Base-by-base conservation (phyloP, 1,140 invertebrate species). In the Camponotus floridanus region DNA sequence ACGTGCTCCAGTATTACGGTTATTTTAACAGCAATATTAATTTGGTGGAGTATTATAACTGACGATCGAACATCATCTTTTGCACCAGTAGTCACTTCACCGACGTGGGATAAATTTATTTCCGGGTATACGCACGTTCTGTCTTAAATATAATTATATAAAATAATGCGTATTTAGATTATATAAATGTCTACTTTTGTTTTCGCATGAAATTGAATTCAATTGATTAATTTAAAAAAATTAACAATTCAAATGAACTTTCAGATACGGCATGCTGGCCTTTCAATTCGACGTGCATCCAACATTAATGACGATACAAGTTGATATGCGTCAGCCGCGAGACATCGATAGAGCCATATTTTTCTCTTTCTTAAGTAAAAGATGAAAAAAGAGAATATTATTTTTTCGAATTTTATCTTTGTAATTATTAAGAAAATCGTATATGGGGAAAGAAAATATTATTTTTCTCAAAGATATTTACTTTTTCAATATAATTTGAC, bases 261-360 rank as follows among this genome's bases (percentile, higher is more conserved):
- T 78, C 71, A 94, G 94, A 6, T 95, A 94, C 76, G 93, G 93
- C 2, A 94, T 95, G 93, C 65, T 95, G 33, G 94, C 94, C 9
- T 95, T 96, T 79, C 94, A 97, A 95, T 98, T 98, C 88, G 97
- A 98, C 90, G 96, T 98, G 59, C 97, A 98, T 95, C 97, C 97
- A 4, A 97, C 97, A 86, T 94, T 98, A 70, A 95, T 98, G 91
- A 98, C 97, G 0, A 96, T 98, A 15, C 97, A 98, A 94, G 97
- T 98, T 61, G 97, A 98, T 91, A 98, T 98, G 97, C 95, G 96
- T 88, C 95, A 96, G 59, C 97, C 97, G 85, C 92, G 94, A 1
- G 96, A 96, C 85, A 96, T 98, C 21, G 95, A 96, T 85, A 94
- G 94, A 88, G 97, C 97, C 0, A 95, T 97, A 6, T 78, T 97